phyloP scores from a whole-genome alignment of 2,797 vertebrate genomes.

The Vultur gryphus region DNA sequence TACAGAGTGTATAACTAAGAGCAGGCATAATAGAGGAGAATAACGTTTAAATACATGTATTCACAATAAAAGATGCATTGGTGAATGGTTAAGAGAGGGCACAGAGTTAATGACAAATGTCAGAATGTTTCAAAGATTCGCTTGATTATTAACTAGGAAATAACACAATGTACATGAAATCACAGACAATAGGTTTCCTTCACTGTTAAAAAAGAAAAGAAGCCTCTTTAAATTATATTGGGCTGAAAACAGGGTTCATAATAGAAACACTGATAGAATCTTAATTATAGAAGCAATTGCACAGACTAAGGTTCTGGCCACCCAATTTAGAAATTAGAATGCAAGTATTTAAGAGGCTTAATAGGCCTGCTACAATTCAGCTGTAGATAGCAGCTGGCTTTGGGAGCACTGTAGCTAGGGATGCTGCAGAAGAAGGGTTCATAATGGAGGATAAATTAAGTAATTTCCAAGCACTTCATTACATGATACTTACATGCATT shows the following conservation, averaged over 20 bases:
- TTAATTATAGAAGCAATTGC: slow-evolving; percentile 55
- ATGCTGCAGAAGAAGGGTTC: background rate
- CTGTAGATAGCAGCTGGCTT: slow-evolving; percentile 56
- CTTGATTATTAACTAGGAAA: slow-evolving; percentile 1
- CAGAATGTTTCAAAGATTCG: background rate
- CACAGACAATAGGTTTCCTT: background rate
- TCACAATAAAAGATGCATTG: background rate
- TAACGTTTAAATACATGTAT: background rate
- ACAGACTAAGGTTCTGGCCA: slow-evolving; percentile 1
- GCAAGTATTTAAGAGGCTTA: slow-evolving; percentile 51
- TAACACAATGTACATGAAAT: background rate
- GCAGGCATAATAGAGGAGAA: background rate
- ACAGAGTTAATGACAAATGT: background rate
- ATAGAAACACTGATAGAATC: slow-evolving; percentile 32
- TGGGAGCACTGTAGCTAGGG: background rate
- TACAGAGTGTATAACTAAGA: background rate
- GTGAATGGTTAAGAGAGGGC: background rate
- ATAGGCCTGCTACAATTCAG: slow-evolving; percentile 40
- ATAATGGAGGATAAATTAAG: slow-evolving; percentile 46
- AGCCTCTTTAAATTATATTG: background rate
- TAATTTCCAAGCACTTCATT: slow-evolving; percentile 50
- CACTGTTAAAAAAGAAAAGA: background rate
- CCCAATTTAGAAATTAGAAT: slow-evolving; percentile 54
- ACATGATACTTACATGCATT: background rate
- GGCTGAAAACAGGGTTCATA: slow-evolving; percentile 10